Evolutionary conservation across 2,797 vertebrate genomes (phyloP), one percentile per base, ranked within the genome.

Genomic region (Sebastes taczanowskii): DNA sequence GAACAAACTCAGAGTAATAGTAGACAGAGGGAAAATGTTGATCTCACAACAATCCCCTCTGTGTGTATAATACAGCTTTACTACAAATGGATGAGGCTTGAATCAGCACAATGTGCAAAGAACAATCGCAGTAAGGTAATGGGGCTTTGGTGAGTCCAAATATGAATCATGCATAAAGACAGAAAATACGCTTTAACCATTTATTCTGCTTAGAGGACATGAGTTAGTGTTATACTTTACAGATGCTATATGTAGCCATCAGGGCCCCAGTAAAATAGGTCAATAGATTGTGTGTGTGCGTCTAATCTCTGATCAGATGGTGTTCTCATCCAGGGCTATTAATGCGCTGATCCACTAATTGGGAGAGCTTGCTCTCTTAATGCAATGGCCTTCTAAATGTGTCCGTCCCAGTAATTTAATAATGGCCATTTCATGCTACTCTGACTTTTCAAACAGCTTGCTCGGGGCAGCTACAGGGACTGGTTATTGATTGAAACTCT

Each of bases 401-500:
- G 94, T 95, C 93, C 86, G 83, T 95, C 92, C 90, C 92, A 86
- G 95, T 96, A 95, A 96, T 96, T 95, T 96, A 95, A 96, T 96
- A 96, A 96, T 93, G 88, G 92, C 92, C 92, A 95, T 95, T 96
- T 96, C 94, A 95, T 96, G 86, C 90, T 95, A 86, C 93, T 95
- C 93, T 95, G 92, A 93, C 91, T 96, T 92, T 92, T 82, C 71
- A 95, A 95, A 92, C 92, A 94, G 78, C 91, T 85, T 93, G 85
- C 92, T 88, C 77, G 85, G 91, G 93, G 93, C 90, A 93, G 93
- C 95, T 90, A 88, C 90, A 93, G 95, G 93, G 95, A 95, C 94
- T 84, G 77, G 77, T 90, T 91, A 95, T 94, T 89, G 89, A 96
- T 95, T 93, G 91, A 94, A 95, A 91, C 87, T 89, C 92, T 62